Evolutionary conservation across 2,113 vertebrate species (phyloP).

Genomic region (Corydoras sp.): DNA sequence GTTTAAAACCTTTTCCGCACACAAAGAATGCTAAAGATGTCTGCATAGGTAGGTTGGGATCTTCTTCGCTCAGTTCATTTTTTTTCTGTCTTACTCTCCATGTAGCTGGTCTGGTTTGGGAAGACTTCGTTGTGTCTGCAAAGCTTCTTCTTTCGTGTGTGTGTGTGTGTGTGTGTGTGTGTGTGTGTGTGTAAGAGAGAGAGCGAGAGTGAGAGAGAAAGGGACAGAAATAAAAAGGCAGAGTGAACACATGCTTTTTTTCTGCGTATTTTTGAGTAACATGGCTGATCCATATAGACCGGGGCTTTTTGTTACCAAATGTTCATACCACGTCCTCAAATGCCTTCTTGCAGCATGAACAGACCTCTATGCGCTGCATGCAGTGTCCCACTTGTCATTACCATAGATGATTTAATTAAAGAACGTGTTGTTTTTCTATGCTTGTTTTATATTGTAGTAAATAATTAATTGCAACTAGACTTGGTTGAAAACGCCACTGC

Average conservation of each 20-base stretch:
- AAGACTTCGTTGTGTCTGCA: neutral
- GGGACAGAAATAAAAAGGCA: too few relatives aligned
- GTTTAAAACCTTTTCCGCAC: neutral
- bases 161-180: constrained; percentile 29
- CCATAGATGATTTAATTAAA: too few relatives aligned
- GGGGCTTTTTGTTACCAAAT: constrained; percentile 1
- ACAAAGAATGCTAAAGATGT: constrained; percentile 31
- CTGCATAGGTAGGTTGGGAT: constrained; percentile 52
- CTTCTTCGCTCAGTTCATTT: constrained; percentile 33
- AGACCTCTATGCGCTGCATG: too few relatives aligned
- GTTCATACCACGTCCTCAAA: neutral
- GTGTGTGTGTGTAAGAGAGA: neutral
- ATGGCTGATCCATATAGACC: constrained; percentile 30
- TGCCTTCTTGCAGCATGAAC: constrained; percentile 12
- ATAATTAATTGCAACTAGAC: too few relatives aligned
- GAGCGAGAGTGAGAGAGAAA: too few relatives aligned
- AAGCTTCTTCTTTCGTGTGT: constrained; percentile 33
- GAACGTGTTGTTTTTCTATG: too few relatives aligned
- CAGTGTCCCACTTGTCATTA: too few relatives aligned
- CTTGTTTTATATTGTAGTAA: too few relatives aligned
- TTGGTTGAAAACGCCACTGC: too few relatives aligned
- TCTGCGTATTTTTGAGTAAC: constrained; percentile 22
- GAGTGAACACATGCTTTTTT: neutral
- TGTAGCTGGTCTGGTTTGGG: neutral
- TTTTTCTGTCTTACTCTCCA: constrained; percentile 21